Evolutionary conservation across 2,888 invertebrate species (phyloP), one percentile per base, ranked within the genome.

Genomic region (Tetranychus piercei): DNA sequence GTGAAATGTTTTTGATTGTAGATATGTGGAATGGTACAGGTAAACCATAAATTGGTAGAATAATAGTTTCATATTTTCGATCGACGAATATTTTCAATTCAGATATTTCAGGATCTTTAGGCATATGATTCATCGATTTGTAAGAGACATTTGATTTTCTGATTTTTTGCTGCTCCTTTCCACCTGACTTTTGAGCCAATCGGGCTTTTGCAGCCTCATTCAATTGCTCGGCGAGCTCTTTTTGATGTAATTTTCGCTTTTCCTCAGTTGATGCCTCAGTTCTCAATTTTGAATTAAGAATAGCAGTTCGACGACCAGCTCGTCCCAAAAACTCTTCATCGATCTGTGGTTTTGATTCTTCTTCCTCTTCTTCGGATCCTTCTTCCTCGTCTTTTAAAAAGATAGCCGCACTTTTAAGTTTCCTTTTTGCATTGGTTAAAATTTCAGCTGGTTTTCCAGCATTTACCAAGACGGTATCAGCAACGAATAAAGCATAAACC

Each of bases 1-100:
- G 94, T 0, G 95, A 95, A 80, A 97, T 95, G 82, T 99, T 99
- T 86, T 99, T 99, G 74, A 99, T 93, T 7, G 94, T 97, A 6
- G 96, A 94, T 82, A 99, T 99, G 82, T 99, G 99, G 83, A 94
- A 99, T 74, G 99, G 97, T 77, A 94, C 94, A 0, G 96, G 90
- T 71, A 93, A 86, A 76, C 97, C 97, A 85, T 93, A 97, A 79
- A 99, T 88, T 2, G 99, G 99, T 81, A 99, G 84, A 78, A 99
- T 94, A n/a, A 99, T 90, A 1, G 96, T 95, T 84, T 99, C 99
- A 82, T 95, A 95, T 84, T 94, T 95, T 80, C 90, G 89, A 85
- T 96, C 94, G 79, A 99, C 97, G 85, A 89, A 97, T 77, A 99
- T 86, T 83, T 95, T 94, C 4, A 97, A 84, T 78, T 94, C 92